Base-by-base conservation (phyloP, 2,113 vertebrate species). In the Marmota monax region DNA sequence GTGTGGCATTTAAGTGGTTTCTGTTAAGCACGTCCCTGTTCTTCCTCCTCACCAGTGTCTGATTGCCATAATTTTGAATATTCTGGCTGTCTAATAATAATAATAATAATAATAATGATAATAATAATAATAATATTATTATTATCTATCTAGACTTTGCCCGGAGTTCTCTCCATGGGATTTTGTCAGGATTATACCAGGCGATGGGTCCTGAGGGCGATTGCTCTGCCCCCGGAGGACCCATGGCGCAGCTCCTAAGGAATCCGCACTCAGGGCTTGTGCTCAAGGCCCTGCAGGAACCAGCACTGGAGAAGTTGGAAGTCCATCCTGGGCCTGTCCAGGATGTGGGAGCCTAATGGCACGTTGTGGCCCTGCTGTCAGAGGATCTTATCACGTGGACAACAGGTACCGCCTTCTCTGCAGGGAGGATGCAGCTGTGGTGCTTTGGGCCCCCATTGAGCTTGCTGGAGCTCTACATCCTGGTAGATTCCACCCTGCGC, bases 31-130 rank as follows among this genome's bases (percentile, higher is more conserved):
- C 96, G 92, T 97, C 78, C 0, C 95, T 97, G 95, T 98, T 98
- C 98, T 98, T 98, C 98, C 98, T 98, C 72, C 94, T 97, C 95
- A 88, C 88, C 94, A n/a, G 89, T 90, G 98, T 98, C 98, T 97
- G 98, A 98, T 98, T 96, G 97, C 97, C 96, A 67, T 98, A 98
- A 98, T 98, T 98, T 98, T 98, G 97, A 98, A 98, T 98, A 97
- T 98, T 98, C 98, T 97, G 92, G 74, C 89, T 98, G 96, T 96
- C 85, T 97, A 97, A 94, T 98, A 98, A 98, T 61, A 63, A 63
- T 11, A 63, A 23, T 51, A 3, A 51, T 51, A 13, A 51, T 51
- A 13, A 51, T 51, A 2, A 58, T 73, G 1, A 45, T 45, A 7
- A 45, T 45, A 39, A 39, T 39, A 39, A 39, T 39, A 39, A 39